Conservation (phyloP, 2,113 vertebrate species). For the Indicator maculatus region DNA sequence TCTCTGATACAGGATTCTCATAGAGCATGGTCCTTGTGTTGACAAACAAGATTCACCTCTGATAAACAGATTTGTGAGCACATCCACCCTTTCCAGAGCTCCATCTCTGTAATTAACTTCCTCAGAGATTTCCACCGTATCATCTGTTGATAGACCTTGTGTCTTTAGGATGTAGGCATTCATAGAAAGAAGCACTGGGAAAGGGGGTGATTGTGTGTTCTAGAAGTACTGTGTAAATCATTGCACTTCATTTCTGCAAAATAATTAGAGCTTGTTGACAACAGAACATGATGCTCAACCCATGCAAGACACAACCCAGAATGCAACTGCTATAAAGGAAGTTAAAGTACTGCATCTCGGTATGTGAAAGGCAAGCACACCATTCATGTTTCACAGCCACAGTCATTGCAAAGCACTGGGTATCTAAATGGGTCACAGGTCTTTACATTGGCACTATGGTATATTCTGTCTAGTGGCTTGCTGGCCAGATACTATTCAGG, state of each 20-base stretch:
- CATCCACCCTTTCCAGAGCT: neutral
- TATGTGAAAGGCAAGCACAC: neutral
- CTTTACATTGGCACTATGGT: neutral
- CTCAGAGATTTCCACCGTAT: neutral
- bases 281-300: neutral
- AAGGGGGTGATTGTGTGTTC: neutral
- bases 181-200: neutral
- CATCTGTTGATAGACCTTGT: fast-evolving
- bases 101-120: neutral
- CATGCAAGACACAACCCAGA: neutral
- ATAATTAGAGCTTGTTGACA: neutral
- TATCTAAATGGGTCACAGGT: neutral
- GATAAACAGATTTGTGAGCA: neutral
- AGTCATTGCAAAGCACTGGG: neutral
- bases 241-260: neutral
- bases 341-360: neutral
- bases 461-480: neutral
- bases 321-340: neutral
- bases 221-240: neutral
- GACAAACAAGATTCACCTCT: neutral
- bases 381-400: neutral
- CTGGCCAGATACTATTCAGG: neutral
- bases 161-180: neutral
- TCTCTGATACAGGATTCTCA: neutral
- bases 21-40: neutral